Percentiles rank a stretch among this genome's conserved stretches.
phyloP scores from a whole-genome alignment of 2,113 vertebrate genomes.

The Micronycteris hirsuta region DNA sequence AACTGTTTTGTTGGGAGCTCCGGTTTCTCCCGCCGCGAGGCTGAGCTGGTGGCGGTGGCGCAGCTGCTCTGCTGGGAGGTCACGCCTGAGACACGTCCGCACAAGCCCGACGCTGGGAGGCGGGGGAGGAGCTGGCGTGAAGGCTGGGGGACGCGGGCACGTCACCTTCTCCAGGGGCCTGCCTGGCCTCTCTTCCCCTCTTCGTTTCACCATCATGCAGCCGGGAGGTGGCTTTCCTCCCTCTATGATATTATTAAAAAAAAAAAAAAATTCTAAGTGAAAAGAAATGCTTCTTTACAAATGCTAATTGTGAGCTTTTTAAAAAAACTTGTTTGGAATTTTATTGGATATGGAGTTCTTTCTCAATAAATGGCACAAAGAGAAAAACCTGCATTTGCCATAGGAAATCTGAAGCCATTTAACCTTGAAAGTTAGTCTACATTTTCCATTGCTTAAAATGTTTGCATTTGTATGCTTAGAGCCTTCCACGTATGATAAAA shows the following conservation, averaged over 20 bases:
- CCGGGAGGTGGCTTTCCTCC: not conserved
- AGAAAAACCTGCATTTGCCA: not conserved
- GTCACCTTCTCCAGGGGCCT: not conserved
- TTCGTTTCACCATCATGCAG: not conserved
- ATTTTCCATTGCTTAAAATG: conserved; percentile 43
- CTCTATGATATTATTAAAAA: not conserved
- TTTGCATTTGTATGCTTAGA: conserved; percentile 6
- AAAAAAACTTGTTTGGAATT: not conserved
- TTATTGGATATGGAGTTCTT: not conserved
- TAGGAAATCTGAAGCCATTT: conserved; percentile 15
- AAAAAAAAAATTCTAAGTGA: not conserved
- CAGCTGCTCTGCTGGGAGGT: conserved; percentile 67
- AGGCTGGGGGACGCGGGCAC: not conserved
- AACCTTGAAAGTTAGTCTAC: conserved; percentile 37
- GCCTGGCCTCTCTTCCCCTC: not conserved
- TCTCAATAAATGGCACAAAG: not conserved
- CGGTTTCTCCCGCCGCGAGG: conserved; percentile 39
- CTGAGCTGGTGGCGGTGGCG: not conserved
- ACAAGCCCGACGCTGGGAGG: not conserved
- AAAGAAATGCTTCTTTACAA: not conserved
- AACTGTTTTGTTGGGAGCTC: conserved; percentile 11
- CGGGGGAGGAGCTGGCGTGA: rapidly evolving
- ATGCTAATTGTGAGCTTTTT: not conserved
- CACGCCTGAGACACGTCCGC: conserved; percentile 30
- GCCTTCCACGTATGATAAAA: conserved; percentile 31